Conservation (phyloP, 2,113 vertebrate species). For the Syrmaticus mikado region DNA sequence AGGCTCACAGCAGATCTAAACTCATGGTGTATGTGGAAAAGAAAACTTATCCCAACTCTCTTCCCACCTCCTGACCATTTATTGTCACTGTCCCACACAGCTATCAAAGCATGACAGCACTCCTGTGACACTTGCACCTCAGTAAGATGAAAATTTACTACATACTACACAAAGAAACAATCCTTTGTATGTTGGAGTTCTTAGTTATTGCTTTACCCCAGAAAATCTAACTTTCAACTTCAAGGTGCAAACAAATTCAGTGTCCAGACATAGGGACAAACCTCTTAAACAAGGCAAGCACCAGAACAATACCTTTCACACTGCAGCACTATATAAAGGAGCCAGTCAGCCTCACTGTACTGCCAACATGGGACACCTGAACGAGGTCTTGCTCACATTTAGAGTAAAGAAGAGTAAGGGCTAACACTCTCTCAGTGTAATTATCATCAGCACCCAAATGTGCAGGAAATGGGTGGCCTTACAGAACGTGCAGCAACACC, state of each 20-base stretch:
- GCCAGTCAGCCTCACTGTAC: neutral
- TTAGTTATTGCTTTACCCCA: neutral
- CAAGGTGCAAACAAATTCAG: neutral
- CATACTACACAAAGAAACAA: neutral
- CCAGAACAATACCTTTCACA: neutral
- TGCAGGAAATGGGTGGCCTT: slow-evolving; percentile 22
- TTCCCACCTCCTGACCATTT: neutral
- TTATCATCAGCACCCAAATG: neutral
- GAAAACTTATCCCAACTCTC: neutral
- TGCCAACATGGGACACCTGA: neutral
- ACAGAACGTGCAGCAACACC: neutral
- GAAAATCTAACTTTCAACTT: neutral
- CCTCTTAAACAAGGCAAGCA: neutral
- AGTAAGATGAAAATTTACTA: neutral
- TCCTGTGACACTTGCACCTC: neutral
- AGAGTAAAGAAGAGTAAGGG: neutral
- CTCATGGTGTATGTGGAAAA: neutral
- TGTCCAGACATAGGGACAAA: fast-evolving
- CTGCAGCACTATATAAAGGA: neutral
- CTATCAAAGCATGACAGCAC: neutral
- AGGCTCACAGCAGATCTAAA: neutral
- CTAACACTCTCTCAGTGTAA: neutral
- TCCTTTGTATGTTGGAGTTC: neutral
- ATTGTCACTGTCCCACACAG: neutral
- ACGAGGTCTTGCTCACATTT: neutral